A percentile compares a stretch with the other conserved stretches of the same genome.
Evolutionary conservation across 2,888 invertebrate species (phyloP).

Genomic region (Lissocephala sabroskyi): DNA sequence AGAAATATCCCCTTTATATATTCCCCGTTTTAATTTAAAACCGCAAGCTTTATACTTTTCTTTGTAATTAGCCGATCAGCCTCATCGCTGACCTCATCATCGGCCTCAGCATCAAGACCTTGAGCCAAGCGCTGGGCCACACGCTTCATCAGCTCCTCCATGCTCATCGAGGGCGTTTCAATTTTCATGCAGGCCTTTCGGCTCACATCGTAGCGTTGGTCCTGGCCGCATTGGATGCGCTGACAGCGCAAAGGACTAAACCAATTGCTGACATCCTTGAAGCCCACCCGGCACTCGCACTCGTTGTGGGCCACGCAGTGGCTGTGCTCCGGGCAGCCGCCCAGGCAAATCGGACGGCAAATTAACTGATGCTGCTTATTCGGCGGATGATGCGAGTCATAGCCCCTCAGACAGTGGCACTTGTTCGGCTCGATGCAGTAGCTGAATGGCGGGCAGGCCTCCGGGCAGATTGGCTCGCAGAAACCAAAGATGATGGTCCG

Average conservation of each 20-base stretch:
- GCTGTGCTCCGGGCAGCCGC: slow-evolving; percentile 64
- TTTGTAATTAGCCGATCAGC: no score
- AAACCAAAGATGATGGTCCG: slow-evolving; percentile 61
- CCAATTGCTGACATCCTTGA: slow-evolving; percentile 52
- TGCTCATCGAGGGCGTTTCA: slow-evolving; percentile 49
- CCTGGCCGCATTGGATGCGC: slow-evolving; percentile 55
- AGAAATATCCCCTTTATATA: no score
- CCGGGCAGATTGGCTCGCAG: slow-evolving; percentile 67
- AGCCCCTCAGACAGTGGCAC: slow-evolving; percentile 62
- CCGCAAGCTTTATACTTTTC: no score
- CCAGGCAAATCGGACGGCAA: slow-evolving; percentile 64
- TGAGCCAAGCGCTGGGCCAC: slow-evolving; percentile 55
- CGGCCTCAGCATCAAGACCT: slow-evolving; percentile 23
- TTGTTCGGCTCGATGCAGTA: slow-evolving; percentile 58
- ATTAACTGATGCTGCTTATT: slow-evolving; percentile 49
- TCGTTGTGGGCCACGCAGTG: slow-evolving; percentile 64
- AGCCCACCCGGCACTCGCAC: slow-evolving; percentile 71
- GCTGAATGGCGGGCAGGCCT: slow-evolving; percentile 68
- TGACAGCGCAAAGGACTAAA: slow-evolving; percentile 52
- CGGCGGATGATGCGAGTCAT: slow-evolving; percentile 57
- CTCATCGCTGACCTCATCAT: neutral
- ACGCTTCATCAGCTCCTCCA: slow-evolving; percentile 66
- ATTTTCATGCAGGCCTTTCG: slow-evolving; percentile 52
- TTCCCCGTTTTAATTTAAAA: no score
- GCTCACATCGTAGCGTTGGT: slow-evolving; percentile 57